Evolutionary conservation across 2,113 vertebrate species (phyloP).

Genomic region (Pangasianodon hypophthalmus): DNA sequence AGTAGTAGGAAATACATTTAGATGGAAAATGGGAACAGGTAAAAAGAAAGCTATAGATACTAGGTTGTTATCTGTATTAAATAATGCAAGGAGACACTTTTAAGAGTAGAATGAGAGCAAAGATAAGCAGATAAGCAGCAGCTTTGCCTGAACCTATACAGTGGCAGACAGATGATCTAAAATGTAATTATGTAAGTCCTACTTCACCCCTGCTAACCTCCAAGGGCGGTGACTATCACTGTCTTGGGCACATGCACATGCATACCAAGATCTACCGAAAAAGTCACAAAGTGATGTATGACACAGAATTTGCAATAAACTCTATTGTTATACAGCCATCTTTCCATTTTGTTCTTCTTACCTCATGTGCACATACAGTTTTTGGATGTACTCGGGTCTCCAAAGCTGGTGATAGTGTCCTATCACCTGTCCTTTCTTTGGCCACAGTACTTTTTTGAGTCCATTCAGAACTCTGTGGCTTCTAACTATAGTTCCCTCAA

Average conservation of each 20-base stretch:
- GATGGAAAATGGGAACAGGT: constrained; percentile 3
- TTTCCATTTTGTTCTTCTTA: not conserved
- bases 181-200: not conserved
- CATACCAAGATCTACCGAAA: not conserved
- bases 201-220: not conserved
- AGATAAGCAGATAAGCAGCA: not conserved
- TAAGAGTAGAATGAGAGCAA: not conserved
- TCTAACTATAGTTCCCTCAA: not conserved
- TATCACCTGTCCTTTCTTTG: not conserved
- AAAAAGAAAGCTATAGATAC: not conserved
- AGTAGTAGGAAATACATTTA: not conserved
- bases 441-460: not conserved
- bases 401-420: too few species aligned
- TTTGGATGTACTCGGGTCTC: not conserved
- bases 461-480: not conserved
- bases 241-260: not conserved
- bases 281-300: not conserved
- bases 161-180: not conserved
- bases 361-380: not conserved
- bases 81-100: not conserved
- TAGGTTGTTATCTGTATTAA: not conserved
- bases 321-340: not conserved
- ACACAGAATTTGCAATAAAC: not conserved
- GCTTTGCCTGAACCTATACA: not conserved
- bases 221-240: not conserved